Conservation (phyloP, 2,797 vertebrate species). For the Carcharodon carcharias region DNA sequence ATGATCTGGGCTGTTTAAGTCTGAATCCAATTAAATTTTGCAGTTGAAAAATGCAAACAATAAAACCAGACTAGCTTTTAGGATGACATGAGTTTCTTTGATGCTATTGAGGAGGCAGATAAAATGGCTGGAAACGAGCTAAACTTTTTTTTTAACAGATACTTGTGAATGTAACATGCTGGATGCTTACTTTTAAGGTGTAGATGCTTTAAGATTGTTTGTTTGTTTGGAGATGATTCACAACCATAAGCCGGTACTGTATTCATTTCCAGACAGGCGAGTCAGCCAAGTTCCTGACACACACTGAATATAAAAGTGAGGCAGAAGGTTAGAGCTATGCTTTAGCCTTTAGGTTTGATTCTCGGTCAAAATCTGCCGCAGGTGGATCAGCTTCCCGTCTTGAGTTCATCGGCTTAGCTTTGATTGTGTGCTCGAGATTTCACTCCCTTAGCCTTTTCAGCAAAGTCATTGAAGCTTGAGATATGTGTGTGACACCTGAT, state of each 20-base stretch:
- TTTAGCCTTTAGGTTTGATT: neutral
- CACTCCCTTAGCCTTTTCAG: too few species aligned
- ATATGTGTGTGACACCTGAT: too few species aligned
- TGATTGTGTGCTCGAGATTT: too few species aligned
- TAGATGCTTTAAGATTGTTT: too few species aligned
- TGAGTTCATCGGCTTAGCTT: too few species aligned
- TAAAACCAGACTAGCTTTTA: neutral
- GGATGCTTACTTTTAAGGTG: neutral
- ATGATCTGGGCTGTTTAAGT: constrained; percentile 19
- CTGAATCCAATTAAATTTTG: constrained; percentile 27
- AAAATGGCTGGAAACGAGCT: neutral
- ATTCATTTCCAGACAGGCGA: neutral
- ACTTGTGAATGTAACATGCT: neutral
- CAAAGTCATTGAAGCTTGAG: too few species aligned
- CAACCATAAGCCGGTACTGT: neutral
- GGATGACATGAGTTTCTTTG: neutral
- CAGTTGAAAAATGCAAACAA: neutral
- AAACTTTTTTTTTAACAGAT: neutral
- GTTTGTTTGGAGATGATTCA: neutral
- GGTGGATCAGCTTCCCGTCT: too few species aligned
- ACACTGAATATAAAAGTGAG: neutral
- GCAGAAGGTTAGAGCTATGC: neutral
- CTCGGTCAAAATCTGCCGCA: too few species aligned
- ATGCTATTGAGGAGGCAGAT: neutral
- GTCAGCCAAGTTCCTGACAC: neutral